A percentile compares a stretch with the other conserved stretches of the same genome.
These are phyloP conservation scores for Mico argentatus DNA, from an alignment of 2,797 vertebrate species.

Conservation along the genomic window DNA sequence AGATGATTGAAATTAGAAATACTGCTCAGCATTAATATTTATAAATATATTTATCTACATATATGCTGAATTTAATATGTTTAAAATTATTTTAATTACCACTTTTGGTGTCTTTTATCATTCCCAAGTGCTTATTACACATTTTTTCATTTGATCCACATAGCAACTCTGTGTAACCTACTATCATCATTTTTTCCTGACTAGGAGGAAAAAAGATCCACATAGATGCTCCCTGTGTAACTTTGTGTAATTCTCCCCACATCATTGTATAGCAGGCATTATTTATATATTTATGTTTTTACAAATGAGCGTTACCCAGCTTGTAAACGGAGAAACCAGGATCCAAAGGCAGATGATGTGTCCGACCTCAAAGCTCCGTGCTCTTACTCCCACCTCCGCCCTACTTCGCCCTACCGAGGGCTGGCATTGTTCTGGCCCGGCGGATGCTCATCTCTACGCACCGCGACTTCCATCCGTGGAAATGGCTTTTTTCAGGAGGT, in stretches of 20 bases:
- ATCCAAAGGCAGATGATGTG: background rate
- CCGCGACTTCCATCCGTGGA: background rate
- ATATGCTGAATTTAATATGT: background rate
- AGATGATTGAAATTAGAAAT: slow-evolving; percentile 11
- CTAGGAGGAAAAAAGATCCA: background rate
- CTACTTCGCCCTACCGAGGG: too few relatives aligned
- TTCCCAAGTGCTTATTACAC: background rate
- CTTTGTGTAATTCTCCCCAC: background rate
- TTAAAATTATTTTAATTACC: background rate
- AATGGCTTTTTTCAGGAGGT: background rate
- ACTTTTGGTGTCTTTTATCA: background rate
- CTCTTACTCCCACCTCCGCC: accelerated
- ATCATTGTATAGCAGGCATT: background rate
- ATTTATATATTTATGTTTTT: background rate
- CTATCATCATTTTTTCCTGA: background rate
- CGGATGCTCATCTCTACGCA: background rate
- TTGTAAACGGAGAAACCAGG: background rate
- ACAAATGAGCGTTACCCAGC: background rate
- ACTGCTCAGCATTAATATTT: background rate
- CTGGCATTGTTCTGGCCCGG: background rate
- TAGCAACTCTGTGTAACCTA: background rate
- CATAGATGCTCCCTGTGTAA: background rate
- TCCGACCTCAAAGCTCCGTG: background rate
- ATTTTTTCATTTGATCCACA: background rate
- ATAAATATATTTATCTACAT: background rate